Conservation (phyloP, 2,797 vertebrate species). For the Cossypha niveicapilla region DNA sequence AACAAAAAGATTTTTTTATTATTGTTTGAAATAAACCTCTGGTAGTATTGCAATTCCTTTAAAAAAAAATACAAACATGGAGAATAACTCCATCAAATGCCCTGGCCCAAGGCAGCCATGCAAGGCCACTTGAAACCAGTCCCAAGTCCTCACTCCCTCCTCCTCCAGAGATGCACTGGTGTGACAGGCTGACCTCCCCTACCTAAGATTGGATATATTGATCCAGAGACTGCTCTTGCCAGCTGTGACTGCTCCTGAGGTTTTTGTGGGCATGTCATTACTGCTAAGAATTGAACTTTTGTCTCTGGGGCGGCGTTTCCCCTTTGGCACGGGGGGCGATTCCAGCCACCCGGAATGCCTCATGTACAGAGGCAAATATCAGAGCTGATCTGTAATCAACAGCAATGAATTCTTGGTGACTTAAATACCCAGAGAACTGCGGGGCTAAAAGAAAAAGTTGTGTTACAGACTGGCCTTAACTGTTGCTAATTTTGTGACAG, state of each 20-base stretch:
- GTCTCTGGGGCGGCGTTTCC: neutral
- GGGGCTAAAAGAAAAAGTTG: neutral
- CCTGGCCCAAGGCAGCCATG: neutral
- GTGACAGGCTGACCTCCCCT: slow-evolving; percentile 67
- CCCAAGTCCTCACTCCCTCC: neutral
- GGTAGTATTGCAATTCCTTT: neutral
- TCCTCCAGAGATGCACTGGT: slow-evolving; percentile 55
- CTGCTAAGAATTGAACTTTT: slow-evolving; percentile 36
- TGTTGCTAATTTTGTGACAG: neutral
- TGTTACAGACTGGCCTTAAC: neutral
- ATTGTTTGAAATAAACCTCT: neutral
- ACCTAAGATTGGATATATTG: slow-evolving; percentile 71
- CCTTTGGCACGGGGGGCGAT: slow-evolving; percentile 41
- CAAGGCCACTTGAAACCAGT: slow-evolving; percentile 1
- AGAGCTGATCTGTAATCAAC: slow-evolving; percentile 51
- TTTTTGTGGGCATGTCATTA: slow-evolving; percentile 43
- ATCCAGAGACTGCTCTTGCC: slow-evolving; percentile 68
- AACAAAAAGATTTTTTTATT: neutral
- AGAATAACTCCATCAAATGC: neutral
- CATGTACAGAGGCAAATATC: slow-evolving; percentile 41
- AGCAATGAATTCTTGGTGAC: neutral
- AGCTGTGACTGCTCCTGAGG: slow-evolving; percentile 34
- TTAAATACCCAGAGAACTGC: slow-evolving; percentile 25
- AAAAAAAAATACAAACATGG: neutral
- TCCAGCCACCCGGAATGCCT: slow-evolving; percentile 49